These are phyloP conservation scores for Laterallus jamaicensis DNA, from an alignment of 2,113 vertebrate species.

Conservation along the genomic window DNA sequence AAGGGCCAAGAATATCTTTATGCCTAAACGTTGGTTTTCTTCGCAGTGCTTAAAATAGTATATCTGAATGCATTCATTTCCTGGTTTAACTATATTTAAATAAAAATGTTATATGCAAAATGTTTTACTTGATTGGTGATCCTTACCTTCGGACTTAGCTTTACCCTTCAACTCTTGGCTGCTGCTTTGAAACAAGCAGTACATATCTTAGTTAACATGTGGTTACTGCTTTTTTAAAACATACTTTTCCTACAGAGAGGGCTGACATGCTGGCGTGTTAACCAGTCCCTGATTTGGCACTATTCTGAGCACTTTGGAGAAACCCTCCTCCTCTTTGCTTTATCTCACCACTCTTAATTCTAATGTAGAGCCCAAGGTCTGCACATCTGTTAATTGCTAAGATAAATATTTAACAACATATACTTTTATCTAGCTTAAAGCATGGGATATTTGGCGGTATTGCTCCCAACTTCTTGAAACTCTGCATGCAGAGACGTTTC, in stretches of 20 bases:
- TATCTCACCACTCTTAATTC: not conserved
- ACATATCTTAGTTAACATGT: rapidly evolving
- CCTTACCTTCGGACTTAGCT: not conserved
- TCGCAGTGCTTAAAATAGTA: not conserved
- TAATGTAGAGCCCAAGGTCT: not conserved
- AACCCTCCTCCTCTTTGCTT: not conserved
- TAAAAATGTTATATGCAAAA: not conserved
- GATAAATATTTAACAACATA: not conserved
- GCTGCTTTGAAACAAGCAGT: not conserved
- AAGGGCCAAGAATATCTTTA: not conserved
- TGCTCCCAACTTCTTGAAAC: not conserved
- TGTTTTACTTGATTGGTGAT: not conserved
- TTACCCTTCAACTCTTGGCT: not conserved
- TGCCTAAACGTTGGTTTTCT: not conserved
- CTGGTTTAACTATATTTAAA: not conserved
- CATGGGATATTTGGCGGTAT: not conserved
- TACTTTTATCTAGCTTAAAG: not conserved
- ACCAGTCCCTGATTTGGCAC: not conserved
- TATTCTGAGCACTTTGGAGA: not conserved
- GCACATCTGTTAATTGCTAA: not conserved
- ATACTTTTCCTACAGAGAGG: not conserved
- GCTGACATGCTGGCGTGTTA: not conserved
- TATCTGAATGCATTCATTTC: not conserved
- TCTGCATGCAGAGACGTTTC: not conserved
- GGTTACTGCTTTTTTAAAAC: not conserved